Percentiles rank a stretch among this genome's conserved stretches.
These are phyloP conservation scores for Rhinolophus ferrumequinum DNA, from an alignment of 2,113 vertebrate genomes.

Conservation along the genomic window DNA sequence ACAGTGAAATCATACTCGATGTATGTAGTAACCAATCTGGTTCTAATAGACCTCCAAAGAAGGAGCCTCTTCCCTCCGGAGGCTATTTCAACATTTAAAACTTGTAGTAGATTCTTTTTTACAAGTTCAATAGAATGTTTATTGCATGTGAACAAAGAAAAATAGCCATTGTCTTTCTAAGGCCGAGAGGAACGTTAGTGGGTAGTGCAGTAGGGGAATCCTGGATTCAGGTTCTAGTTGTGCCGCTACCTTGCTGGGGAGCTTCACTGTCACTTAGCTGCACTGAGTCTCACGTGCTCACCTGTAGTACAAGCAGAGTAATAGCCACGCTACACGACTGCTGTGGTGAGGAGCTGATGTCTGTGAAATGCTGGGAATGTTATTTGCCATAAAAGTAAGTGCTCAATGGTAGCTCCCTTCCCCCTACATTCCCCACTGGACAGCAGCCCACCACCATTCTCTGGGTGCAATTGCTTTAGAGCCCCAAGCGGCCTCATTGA, in stretches of 20 bases:
- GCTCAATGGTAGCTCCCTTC: no score
- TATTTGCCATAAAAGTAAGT: not conserved
- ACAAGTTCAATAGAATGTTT: not conserved
- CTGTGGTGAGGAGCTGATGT: not conserved
- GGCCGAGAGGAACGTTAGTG: not conserved
- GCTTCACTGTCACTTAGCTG: not conserved
- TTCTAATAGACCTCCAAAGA: constrained; percentile 67
- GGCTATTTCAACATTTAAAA: constrained; percentile 11
- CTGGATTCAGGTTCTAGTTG: not conserved
- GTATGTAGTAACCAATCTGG: not conserved
- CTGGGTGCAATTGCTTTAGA: accelerated
- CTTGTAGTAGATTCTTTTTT: not conserved
- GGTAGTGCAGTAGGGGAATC: no score
- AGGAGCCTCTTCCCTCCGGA: constrained; percentile 28
- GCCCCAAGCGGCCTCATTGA: not conserved
- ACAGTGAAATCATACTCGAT: not conserved
- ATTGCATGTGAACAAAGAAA: not conserved
- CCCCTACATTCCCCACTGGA: accelerated
- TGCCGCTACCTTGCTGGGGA: not conserved
- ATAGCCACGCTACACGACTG: not conserved
- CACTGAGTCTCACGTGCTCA: not conserved
- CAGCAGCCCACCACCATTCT: not conserved
- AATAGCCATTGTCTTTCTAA: not conserved
- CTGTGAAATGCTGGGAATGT: not conserved
- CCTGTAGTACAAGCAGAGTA: not conserved